Evolutionary conservation across 1,140 invertebrate genomes (phyloP).

Genomic region (Notospermus geniculatus): DNA sequence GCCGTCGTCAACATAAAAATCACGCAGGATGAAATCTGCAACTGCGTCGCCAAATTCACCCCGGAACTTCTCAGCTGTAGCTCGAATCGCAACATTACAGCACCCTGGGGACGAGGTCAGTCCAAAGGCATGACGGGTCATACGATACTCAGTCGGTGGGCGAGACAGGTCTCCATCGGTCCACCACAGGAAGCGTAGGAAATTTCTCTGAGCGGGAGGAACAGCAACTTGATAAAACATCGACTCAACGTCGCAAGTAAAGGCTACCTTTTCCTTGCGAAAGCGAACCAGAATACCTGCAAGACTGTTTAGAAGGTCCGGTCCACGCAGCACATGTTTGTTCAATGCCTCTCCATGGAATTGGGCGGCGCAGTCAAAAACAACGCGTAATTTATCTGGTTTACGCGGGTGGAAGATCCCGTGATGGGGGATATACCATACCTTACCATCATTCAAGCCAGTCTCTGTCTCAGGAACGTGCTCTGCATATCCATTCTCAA

Average conservation of each 20-base stretch:
- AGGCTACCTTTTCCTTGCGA: conserved; percentile 10
- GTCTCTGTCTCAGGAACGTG: background rate
- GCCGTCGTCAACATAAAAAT: too few relatives aligned
- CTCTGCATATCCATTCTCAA: too few relatives aligned
- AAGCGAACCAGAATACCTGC: conserved; percentile 11
- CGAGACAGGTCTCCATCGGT: too few relatives aligned
- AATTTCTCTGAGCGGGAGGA: too few relatives aligned
- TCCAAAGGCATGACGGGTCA: too few relatives aligned
- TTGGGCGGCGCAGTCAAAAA: conserved; percentile 15
- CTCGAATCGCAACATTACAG: too few relatives aligned
- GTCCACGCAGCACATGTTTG: conserved; percentile 10
- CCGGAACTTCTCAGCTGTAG: too few relatives aligned
- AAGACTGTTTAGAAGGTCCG: conserved; percentile 12
- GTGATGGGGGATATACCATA: conserved; percentile 23
- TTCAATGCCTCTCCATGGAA: conserved; percentile 14
- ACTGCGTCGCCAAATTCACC: conserved; percentile 8
- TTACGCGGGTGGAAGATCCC: conserved; percentile 16
- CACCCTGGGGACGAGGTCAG: too few relatives aligned
- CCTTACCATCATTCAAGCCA: too few relatives aligned
- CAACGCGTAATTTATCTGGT: conserved; percentile 12
- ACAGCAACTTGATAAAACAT: too few relatives aligned
- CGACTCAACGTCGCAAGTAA: conserved; percentile 25
- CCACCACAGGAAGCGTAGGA: too few relatives aligned
- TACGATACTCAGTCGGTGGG: too few relatives aligned
- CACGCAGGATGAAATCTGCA: conserved; percentile 17